phyloP scores from a whole-genome alignment of 2,888 invertebrate species.

The Athrips mouffetella region DNA sequence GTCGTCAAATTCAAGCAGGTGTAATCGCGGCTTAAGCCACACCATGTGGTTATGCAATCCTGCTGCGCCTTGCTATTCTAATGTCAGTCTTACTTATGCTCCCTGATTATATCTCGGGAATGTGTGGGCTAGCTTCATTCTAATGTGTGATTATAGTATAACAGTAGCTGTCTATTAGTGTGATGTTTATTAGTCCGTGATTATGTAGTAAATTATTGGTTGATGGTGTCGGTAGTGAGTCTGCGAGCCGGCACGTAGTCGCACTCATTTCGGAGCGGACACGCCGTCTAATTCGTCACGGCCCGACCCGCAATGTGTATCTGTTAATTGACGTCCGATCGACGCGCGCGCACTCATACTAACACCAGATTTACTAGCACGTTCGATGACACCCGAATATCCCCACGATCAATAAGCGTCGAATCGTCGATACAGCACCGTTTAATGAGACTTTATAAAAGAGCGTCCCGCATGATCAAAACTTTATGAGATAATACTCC shows the following conservation, averaged over 20 bases:
- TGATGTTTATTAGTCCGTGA: slow-evolving; percentile 25
- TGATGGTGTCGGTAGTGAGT: slow-evolving; percentile 22
- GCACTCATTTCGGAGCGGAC: slow-evolving; percentile 45
- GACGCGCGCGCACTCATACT: not conserved
- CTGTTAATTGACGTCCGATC: slow-evolving; percentile 51
- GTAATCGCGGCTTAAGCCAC: too few species aligned
- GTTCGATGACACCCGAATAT: slow-evolving; percentile 54
- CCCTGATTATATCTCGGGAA: slow-evolving; percentile 39
- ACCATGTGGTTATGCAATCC: slow-evolving; percentile 40
- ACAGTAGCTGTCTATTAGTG: slow-evolving; percentile 22
- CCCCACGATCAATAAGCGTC: slow-evolving; percentile 44
- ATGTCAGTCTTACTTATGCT: slow-evolving; percentile 33
- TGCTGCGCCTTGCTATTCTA: slow-evolving; percentile 37
- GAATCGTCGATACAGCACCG: slow-evolving; percentile 50
- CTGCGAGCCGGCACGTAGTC: slow-evolving; percentile 33
- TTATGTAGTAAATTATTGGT: slow-evolving; percentile 29
- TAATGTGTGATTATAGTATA: slow-evolving; percentile 14
- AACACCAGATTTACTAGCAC: slow-evolving; percentile 24
- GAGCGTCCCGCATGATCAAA: slow-evolving; percentile 51
- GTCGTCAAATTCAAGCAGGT: too few species aligned
- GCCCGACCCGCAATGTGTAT: slow-evolving; percentile 40
- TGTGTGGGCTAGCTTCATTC: slow-evolving; percentile 17
- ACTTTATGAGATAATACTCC: slow-evolving; percentile 48
- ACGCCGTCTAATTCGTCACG: slow-evolving; percentile 49
- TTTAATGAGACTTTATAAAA: slow-evolving; percentile 55